Percentiles rank a stretch among this genome's conserved stretches.
phyloP scores from a whole-genome alignment of 2,797 vertebrate species.

The Channallabes apus region DNA sequence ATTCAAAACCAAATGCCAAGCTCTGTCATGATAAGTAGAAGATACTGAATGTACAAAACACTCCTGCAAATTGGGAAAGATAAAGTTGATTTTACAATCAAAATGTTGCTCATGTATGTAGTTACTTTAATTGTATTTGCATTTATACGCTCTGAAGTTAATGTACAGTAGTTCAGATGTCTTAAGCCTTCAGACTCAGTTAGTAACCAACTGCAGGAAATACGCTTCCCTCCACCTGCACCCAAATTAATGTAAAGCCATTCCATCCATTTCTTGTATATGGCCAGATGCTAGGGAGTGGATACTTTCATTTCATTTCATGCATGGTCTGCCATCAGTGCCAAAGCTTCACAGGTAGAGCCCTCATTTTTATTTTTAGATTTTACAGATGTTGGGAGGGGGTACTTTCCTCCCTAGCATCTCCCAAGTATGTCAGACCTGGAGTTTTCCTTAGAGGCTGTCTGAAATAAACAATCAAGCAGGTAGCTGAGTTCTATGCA shows the following conservation, averaged over 20 bases:
- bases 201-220: constrained; percentile 10
- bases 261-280: constrained; percentile 8
- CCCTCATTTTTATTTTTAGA: constrained; percentile 29
- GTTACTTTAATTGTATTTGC: background rate
- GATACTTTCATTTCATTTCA: constrained; percentile 33
- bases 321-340: constrained; percentile 17
- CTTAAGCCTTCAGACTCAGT: background rate
- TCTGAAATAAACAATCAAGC: constrained; percentile 5
- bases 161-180: background rate
- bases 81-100: too few species aligned
- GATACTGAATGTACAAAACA: background rate
- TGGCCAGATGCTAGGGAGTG: constrained; percentile 10
- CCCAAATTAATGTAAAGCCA: constrained; percentile 19
- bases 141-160: background rate
- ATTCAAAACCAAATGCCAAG: constrained; percentile 12
- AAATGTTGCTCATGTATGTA: background rate
- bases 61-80: background rate
- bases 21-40: background rate
- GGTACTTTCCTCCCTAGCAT: background rate
- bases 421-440: constrained; percentile 26
- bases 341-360: constrained; percentile 11
- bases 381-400: background rate
- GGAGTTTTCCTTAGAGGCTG: constrained; percentile 37
- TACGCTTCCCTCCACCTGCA: constrained; percentile 5
- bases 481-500: background rate